A percentile compares a stretch with the other conserved stretches of the same genome.
Evolutionary conservation across 30 jellyfish, hydroid and myxozoan genomes (phyloP).

Genomic region (Clytia hemisphaerica): DNA sequence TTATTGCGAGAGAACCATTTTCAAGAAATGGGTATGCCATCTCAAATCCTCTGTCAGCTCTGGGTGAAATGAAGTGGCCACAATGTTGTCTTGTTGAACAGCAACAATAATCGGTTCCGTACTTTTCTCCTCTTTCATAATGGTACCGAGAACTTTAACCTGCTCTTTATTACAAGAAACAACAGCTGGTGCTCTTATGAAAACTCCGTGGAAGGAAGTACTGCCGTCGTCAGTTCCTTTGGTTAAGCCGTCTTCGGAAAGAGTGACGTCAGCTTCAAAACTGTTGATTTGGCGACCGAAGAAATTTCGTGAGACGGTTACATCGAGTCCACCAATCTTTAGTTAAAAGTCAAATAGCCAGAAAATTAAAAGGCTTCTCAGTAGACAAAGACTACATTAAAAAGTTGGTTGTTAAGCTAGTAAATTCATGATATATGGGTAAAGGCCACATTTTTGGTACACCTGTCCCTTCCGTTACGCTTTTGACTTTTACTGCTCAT

Average conservation of each 20-base stretch:
- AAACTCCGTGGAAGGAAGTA: conserved; percentile 56
- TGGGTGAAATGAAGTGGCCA: conserved; percentile 96
- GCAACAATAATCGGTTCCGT: conserved; percentile 61
- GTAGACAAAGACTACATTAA: too few relatives aligned
- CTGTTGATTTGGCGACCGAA: conserved; percentile 93
- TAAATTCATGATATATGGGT: too few relatives aligned
- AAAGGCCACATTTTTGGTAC: too few relatives aligned
- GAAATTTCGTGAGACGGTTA: conserved; percentile 82
- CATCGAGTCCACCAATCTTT: conserved; percentile 97
- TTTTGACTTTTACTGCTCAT: too few relatives aligned
- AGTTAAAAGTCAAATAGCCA: too few relatives aligned
- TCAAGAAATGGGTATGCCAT: conserved; percentile 79
- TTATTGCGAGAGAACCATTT: conserved; percentile 29
- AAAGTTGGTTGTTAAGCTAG: too few relatives aligned
- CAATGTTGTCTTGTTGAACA: conserved; percentile 70
- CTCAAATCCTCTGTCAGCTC: conserved; percentile 76
- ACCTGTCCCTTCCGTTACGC: too few relatives aligned
- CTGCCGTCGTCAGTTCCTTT: neutral
- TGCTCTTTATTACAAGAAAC: conserved; percentile 34
- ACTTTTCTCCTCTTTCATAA: neutral
- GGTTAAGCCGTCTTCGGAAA: conserved; percentile 13
- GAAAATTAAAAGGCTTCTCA: too few relatives aligned
- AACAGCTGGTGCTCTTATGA: conserved; percentile 95
- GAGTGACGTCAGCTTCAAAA: conserved; percentile 56
- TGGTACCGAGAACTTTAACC: conserved; percentile 65